A percentile compares a stretch with the other conserved stretches of the same genome.
phyloP scores from a whole-genome alignment of 2,797 vertebrate species.

The Sparidentex hasta region DNA sequence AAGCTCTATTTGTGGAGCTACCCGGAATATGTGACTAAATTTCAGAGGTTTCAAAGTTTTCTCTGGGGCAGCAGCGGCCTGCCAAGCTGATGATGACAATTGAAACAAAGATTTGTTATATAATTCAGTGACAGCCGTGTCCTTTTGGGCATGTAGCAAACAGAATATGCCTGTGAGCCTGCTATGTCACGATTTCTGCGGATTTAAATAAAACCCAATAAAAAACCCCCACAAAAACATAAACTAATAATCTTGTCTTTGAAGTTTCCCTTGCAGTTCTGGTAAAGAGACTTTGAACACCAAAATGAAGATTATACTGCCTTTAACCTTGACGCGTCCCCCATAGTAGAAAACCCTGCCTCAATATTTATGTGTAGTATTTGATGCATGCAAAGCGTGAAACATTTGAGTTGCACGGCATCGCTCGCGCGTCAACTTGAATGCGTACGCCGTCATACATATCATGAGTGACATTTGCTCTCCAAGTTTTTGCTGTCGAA shows the following conservation, averaged over 20 bases:
- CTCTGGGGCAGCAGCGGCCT: slow-evolving; percentile 52
- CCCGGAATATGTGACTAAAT: slow-evolving; percentile 63
- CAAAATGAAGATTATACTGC: neutral
- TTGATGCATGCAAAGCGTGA: slow-evolving; percentile 12
- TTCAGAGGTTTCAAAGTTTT: slow-evolving; percentile 62
- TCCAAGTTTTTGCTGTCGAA: slow-evolving; percentile 31
- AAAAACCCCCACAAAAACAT: neutral
- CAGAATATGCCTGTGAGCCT: slow-evolving; percentile 20
- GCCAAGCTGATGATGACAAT: slow-evolving; percentile 55
- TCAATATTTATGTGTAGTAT: slow-evolving; percentile 26
- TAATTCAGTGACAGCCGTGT: slow-evolving; percentile 47
- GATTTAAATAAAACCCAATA: slow-evolving; percentile 37
- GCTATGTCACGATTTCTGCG: slow-evolving; percentile 36
- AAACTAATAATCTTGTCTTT: slow-evolving; percentile 39
- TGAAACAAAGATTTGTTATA: slow-evolving; percentile 61
- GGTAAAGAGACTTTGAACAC: neutral
- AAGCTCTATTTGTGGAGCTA: slow-evolving; percentile 65
- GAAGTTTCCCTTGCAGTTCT: slow-evolving; percentile 13
- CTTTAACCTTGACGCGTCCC: slow-evolving; percentile 31
- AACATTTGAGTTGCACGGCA: slow-evolving; percentile 1
- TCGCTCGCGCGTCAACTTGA: neutral
- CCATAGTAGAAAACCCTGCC: neutral
- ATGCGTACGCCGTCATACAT: slow-evolving; percentile 5
- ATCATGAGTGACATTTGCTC: slow-evolving; percentile 27
- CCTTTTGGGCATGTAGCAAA: slow-evolving; percentile 37